A percentile compares a stretch with the other conserved stretches of the same genome.
phyloP scores from a whole-genome alignment of 2,797 vertebrate species.

The Echiichthys vipera region DNA sequence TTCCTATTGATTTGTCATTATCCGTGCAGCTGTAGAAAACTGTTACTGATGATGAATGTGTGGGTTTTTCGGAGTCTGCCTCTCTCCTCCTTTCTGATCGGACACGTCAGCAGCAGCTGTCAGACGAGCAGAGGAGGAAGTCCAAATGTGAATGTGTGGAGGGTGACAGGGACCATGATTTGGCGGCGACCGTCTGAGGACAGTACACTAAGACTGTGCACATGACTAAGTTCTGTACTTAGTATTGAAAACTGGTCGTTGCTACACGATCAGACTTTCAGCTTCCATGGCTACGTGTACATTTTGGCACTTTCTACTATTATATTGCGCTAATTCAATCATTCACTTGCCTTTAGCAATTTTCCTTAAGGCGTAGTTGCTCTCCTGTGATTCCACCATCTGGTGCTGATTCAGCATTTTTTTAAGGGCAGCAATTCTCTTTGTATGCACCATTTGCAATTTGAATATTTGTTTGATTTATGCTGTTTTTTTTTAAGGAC shows the following conservation, averaged over 20 bases:
- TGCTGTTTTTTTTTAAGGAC: slow-evolving; percentile 38
- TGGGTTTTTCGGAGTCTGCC: slow-evolving; percentile 53
- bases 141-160: slow-evolving; percentile 76
- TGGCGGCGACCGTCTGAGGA: slow-evolving; percentile 55
- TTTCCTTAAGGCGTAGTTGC: slow-evolving; percentile 18
- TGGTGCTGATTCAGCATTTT: slow-evolving; percentile 64
- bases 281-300: slow-evolving; percentile 42
- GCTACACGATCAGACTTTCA: slow-evolving; percentile 48
- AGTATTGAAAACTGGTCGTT: slow-evolving; percentile 52
- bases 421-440: slow-evolving; percentile 48
- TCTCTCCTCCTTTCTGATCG: slow-evolving; percentile 46
- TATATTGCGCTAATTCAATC: slow-evolving; percentile 42
- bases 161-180: slow-evolving; percentile 59
- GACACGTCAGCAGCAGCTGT: slow-evolving; percentile 77
- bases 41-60: slow-evolving; percentile 61
- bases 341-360: slow-evolving; percentile 36
- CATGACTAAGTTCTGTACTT: slow-evolving; percentile 55
- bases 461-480: slow-evolving; percentile 47
- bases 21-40: slow-evolving; percentile 68
- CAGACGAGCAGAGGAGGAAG: slow-evolving; percentile 39
- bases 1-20: slow-evolving; percentile 32
- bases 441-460: slow-evolving; percentile 43
- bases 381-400: slow-evolving; percentile 51
- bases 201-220: slow-evolving; percentile 64
- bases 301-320: slow-evolving; percentile 67